Evolutionary conservation across 2,888 invertebrate genomes (phyloP), one percentile per base, ranked within the genome.

Genomic region (Lithophane leautieri): DNA sequence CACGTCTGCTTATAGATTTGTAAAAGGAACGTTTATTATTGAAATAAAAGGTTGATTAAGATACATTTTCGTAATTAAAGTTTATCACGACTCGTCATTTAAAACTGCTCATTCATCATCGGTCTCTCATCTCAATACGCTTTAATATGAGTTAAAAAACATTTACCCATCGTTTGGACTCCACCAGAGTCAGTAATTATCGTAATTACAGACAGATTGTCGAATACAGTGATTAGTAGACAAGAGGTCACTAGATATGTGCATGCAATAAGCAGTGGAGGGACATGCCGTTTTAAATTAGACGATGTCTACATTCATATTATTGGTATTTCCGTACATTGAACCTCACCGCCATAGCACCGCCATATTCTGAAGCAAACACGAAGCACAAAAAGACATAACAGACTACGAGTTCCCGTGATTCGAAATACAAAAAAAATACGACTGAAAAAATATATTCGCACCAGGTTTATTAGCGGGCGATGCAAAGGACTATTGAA

Each of bases 371-470:
- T 25, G 0, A 77, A 70, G 12, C 14, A 28, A 61, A 61, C 60
- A 54, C 4, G 12, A 19, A 22, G 1, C 47, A 67, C 4, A 71
- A 56, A 54, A 47, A n/a, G 4, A 69, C 0, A n/a, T 14, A 67
- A 50, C 25, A 50, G 22, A n/a, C 19, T 12, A 65, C 42, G 6
- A 19, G 25, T 66, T 25, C 60, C 12, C 16, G 16, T 34, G 22
- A 65, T 60, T 14, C 0, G 66, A 44, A 73, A 66, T 50, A 25
- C 60, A 16, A 79, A 74, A 73, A 68, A 74, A 74, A 70, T 58
- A 74, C n/a, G 14, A 9, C 25, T 42, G 56, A 61, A 73, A 78
- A 79, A 73, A 73, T 58, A 69, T 58, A 47, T n/a, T n/a, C 65
- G 16, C 25, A 62, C 34, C 7, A 72, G 14, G n/a, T 60, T 77